Percentiles rank a stretch among this genome's conserved stretches.
Conservation (phyloP, 2,888 invertebrate genomes). For the Lapara coniferarum region DNA sequence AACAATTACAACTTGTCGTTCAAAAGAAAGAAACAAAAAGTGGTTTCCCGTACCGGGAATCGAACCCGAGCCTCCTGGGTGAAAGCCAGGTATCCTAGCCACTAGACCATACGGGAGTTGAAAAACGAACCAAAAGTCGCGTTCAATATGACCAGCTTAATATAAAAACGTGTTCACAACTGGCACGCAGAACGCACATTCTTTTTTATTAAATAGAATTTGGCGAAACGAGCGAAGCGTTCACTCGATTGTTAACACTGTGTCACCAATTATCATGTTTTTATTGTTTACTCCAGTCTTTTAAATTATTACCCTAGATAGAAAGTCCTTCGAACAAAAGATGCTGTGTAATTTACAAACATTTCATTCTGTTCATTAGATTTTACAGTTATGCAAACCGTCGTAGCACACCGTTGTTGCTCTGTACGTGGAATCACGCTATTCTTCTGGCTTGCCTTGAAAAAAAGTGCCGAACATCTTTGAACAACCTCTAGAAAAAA, state of each 20-base stretch:
- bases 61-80: slow-evolving; percentile 90
- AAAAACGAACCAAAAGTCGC: background rate
- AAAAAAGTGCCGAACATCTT: background rate
- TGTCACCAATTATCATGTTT: too few relatives aligned
- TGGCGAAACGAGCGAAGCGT: too few relatives aligned
- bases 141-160: background rate
- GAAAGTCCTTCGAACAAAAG: too few relatives aligned
- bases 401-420: too few relatives aligned
- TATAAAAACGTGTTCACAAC: background rate
- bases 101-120: slow-evolving; percentile 86
- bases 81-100: slow-evolving; percentile 89
- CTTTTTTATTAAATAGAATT: too few relatives aligned
- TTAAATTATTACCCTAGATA: too few relatives aligned
- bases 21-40: background rate
- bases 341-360: too few relatives aligned
- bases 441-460: background rate
- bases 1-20: background rate
- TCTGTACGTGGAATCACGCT: background rate
- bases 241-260: too few relatives aligned
- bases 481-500: background rate
- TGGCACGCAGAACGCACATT: background rate
- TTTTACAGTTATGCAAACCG: too few relatives aligned
- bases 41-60: slow-evolving; percentile 87
- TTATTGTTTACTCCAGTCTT: too few relatives aligned
- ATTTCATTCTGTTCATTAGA: too few relatives aligned